Base-by-base conservation (phyloP, 2,888 invertebrate genomes). In the Eupithecia pulchellata region DNA sequence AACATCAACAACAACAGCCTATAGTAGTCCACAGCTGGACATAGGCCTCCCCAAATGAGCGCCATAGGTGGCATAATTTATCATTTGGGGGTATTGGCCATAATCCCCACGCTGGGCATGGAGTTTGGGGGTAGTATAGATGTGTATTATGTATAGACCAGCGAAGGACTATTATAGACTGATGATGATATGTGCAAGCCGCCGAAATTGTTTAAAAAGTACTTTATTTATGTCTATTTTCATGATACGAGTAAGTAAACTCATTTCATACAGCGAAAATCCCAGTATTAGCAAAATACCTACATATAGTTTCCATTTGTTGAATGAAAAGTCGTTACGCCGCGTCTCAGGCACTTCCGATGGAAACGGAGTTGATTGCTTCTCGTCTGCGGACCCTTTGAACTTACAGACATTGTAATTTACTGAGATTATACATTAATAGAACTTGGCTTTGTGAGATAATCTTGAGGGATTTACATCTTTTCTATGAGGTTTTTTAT, bases 331-430 rank as follows among this genome's bases (percentile, higher is more conserved):
- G 29, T 29, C 14, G 57, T 57, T 57, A 17, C 29, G 29, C 29
- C 57, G 57, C 17, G 57, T 57, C 57, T 57, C 25, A 17, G 57
- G 1, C 29, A 57, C 71, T 75, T 63, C 64, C 67, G 72, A 77
- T 75, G 79, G 77, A 76, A 78, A 76, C 72, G 71, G 64, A 71
- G 79, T 73, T 74, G 72, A 78, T 77, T 77, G 68, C 64, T 42
- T 73, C 72, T 52, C 52, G 52, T 25, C 52, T 52, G 13, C 52
- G 25, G 25, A n/a, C 52, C 52, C 25, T 52, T 52, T 52, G 52
- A 52, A 52, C 52, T 52, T 52, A 20, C 52, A 52, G 52, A 52
- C 25, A 14, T 61, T 32, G 57, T 42, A 42, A 55, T 39, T 73
- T 52, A 52, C 52, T 52, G 52, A 52, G 52, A 52, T 52, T 52